Percentiles rank a stretch among this genome's conserved stretches.
These are phyloP conservation scores for Poecilobothrus nobilitatus DNA, from an alignment of 2,888 invertebrate genomes.

Conservation along the genomic window DNA sequence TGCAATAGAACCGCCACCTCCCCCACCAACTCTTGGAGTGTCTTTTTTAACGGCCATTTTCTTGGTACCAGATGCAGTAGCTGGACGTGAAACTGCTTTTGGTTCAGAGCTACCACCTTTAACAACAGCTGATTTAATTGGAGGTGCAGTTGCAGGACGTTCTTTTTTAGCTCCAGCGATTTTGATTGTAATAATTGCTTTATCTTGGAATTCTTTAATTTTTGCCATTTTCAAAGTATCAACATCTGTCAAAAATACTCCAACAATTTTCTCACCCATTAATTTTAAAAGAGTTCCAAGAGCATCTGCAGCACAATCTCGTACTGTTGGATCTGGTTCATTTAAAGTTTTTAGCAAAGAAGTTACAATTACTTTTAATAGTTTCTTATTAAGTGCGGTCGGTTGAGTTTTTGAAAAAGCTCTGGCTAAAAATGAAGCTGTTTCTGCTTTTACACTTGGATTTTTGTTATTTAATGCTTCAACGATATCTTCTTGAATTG, in stretches of 20 bases:
- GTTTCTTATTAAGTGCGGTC: conserved; percentile 76
- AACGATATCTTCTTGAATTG: conserved; percentile 75
- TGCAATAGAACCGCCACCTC: conserved; percentile 25
- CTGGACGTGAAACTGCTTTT: conserved; percentile 36
- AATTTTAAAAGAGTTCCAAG: conserved; percentile 89
- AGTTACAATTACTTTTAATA: conserved; percentile 72
- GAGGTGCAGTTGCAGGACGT: conserved; percentile 39
- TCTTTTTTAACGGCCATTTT: conserved; percentile 28
- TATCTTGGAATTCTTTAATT: conserved; percentile 88
- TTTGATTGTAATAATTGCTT: conserved; percentile 78
- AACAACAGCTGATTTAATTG: conserved; percentile 22
- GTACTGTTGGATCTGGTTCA: conserved; percentile 72
- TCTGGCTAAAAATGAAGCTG: conserved; percentile 72
- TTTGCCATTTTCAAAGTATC: conserved; percentile 88
- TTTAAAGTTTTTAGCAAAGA: conserved; percentile 61
- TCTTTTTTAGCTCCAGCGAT: conserved; percentile 53
- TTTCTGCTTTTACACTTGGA: conserved; percentile 81
- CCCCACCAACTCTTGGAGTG: conserved; percentile 21
- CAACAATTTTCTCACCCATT: conserved; percentile 83
- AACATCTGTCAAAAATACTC: conserved; percentile 76
- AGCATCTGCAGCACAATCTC: conserved; percentile 89
- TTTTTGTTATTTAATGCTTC: conserved; percentile 86
- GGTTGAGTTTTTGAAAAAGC: conserved; percentile 76
- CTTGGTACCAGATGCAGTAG: conserved; percentile 32
- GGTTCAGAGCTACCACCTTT: conserved; percentile 34